Percentiles rank a stretch among this genome's conserved stretches.
Conservation (phyloP, 2,888 invertebrate species). For the Drosophila ochracea region DNA sequence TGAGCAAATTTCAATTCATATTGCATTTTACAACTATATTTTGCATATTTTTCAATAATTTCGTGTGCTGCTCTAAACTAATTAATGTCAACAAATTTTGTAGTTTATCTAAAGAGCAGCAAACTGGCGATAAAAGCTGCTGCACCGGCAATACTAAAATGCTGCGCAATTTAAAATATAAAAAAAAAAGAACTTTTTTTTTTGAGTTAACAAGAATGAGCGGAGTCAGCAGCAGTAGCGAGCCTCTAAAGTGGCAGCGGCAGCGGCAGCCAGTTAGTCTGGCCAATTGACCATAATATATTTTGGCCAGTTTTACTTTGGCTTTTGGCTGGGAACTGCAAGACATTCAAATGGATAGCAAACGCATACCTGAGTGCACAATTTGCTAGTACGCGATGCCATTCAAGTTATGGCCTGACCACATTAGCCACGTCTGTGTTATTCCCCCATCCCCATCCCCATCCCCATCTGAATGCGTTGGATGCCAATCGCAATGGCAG, state of each 20-base stretch:
- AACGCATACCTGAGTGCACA: slow-evolving; percentile 18
- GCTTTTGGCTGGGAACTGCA: slow-evolving; percentile 40
- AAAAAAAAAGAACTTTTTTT: slow-evolving; percentile 22
- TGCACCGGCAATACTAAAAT: slow-evolving; percentile 50
- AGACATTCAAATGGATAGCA: slow-evolving; percentile 59
- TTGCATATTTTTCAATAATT: slow-evolving; percentile 38
- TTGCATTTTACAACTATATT: slow-evolving; percentile 25
- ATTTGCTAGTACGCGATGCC: slow-evolving; percentile 51
- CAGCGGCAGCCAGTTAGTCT: slow-evolving; percentile 36
- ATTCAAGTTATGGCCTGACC: slow-evolving; percentile 69
- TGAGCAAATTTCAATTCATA: slow-evolving; percentile 5
- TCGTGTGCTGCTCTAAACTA: slow-evolving; percentile 41
- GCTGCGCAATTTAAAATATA: slow-evolving; percentile 41
- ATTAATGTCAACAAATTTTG: slow-evolving; percentile 63
- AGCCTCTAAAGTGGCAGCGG: slow-evolving; percentile 13
- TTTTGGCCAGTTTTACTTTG: slow-evolving; percentile 44
- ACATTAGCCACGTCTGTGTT: slow-evolving; percentile 51
- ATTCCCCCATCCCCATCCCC: not conserved
- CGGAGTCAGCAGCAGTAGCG: slow-evolving; percentile 57
- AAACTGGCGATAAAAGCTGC: slow-evolving; percentile 64
- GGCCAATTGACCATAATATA: slow-evolving; percentile 50
- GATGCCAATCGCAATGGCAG: slow-evolving; percentile 8
- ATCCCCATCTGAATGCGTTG: not conserved
- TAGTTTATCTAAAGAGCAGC: slow-evolving; percentile 48
- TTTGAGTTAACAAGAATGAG: slow-evolving; percentile 67